phyloP scores from a whole-genome alignment of 1,140 invertebrate genomes.

The Melitaea cinxia region DNA sequence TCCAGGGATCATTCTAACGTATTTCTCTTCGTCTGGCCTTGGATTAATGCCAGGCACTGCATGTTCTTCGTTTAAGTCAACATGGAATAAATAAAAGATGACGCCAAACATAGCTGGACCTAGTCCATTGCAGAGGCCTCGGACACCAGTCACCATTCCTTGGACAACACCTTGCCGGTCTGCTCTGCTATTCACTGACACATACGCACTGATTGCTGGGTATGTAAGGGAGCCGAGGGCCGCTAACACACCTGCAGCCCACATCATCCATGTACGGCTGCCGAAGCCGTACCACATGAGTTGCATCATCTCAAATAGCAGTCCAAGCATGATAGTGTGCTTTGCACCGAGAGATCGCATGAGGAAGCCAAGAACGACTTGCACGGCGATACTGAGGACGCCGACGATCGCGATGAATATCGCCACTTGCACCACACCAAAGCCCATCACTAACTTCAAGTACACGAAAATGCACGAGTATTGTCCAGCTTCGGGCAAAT shows the following conservation, averaged over 20 bases:
- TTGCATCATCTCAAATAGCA: slow-evolving; percentile 98
- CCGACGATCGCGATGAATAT: slow-evolving; percentile 99
- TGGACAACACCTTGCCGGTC: slow-evolving; percentile 99
- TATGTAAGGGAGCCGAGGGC: slow-evolving; percentile 98
- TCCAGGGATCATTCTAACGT: slow-evolving; percentile 93
- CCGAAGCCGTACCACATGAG: slow-evolving; percentile 98
- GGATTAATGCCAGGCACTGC: slow-evolving; percentile 56
- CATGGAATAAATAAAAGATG: slow-evolving; percentile 99
- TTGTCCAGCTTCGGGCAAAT: slow-evolving; percentile 98
- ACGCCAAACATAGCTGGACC: slow-evolving; percentile 98
- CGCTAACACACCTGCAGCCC: slow-evolving; percentile 97
- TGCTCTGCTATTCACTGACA: slow-evolving; percentile 97
- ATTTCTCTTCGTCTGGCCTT: slow-evolving; percentile 58
- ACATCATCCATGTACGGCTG: slow-evolving; percentile 94
- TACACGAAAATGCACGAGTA: slow-evolving; percentile 99
- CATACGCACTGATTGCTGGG: slow-evolving; percentile 99
- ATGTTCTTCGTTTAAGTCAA: slow-evolving; percentile 94
- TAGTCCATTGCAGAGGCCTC: slow-evolving; percentile 95
- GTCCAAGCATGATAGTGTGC: slow-evolving; percentile 97
- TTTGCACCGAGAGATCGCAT: slow-evolving; percentile 95
- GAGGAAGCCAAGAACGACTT: slow-evolving; percentile 93
- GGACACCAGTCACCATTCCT: slow-evolving; percentile 98
- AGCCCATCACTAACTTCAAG: slow-evolving; percentile 98
- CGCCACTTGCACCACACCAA: slow-evolving; percentile 96
- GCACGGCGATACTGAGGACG: slow-evolving; percentile 97